These are phyloP conservation scores for Vidua chalybeata DNA, from an alignment of 2,113 vertebrate genomes.

Conservation along the genomic window DNA sequence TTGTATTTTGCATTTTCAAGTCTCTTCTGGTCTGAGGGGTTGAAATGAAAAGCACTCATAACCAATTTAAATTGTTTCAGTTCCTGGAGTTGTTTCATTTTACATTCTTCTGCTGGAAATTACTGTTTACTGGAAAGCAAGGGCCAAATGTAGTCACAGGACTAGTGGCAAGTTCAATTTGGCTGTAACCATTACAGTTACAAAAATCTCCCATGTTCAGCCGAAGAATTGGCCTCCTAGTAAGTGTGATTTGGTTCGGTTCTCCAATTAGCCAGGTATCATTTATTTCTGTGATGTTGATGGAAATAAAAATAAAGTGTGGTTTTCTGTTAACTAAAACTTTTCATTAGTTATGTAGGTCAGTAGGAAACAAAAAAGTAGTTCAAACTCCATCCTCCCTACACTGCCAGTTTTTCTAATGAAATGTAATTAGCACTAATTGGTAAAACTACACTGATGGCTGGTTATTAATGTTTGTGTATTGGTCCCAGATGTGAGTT, in stretches of 20 bases:
- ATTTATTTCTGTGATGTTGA: not conserved
- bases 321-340: not conserved
- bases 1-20: not conserved
- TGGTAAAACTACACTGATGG: not conserved
- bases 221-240: not conserved
- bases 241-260: too few species aligned
- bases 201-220: not conserved
- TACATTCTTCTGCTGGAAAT: not conserved
- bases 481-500: slow-evolving; percentile 28
- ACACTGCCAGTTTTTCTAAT: not conserved
- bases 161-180: not conserved
- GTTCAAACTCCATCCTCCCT: not conserved
- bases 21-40: not conserved
- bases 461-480: not conserved
- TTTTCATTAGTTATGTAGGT: slow-evolving; percentile 28
- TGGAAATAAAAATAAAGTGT: not conserved
- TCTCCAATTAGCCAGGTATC: not conserved
- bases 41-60: not conserved
- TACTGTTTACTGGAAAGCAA: not conserved
- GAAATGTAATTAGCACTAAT: slow-evolving; percentile 30
- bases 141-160: not conserved
- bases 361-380: not conserved
- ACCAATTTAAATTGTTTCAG: not conserved
- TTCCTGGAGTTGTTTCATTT: not conserved
- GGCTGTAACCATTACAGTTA: not conserved